phyloP scores from a whole-genome alignment of 2,888 invertebrate species.

The Bruchidius siliquastri region DNA sequence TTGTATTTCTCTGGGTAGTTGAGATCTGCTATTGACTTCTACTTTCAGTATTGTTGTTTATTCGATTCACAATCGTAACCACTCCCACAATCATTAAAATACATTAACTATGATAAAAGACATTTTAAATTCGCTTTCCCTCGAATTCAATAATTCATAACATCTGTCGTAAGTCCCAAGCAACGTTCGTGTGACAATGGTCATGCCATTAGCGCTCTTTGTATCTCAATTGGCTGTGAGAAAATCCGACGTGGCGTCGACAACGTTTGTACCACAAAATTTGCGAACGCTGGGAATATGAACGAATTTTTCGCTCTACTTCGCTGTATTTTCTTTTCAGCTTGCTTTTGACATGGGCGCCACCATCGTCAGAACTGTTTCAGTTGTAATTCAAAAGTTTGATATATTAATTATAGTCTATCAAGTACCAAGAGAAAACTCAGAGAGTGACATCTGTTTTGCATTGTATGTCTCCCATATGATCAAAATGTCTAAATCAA shows the following conservation, averaged over 20 bases:
- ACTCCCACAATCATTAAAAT: background rate
- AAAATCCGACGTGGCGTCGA: background rate
- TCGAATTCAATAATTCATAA: background rate
- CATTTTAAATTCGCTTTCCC: background rate
- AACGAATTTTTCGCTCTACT: conserved; percentile 8
- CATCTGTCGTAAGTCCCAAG: background rate
- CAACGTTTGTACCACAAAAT: background rate
- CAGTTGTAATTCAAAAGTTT: no score
- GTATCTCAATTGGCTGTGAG: background rate
- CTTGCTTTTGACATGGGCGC: background rate
- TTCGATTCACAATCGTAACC: background rate
- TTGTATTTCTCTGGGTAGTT: no score
- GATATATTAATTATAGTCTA: no score
- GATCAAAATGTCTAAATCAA: no score
- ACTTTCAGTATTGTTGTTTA: background rate
- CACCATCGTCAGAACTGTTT: no score
- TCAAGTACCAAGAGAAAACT: no score
- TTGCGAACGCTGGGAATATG: conserved; percentile 2
- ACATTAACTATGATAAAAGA: background rate
- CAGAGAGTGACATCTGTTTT: no score
- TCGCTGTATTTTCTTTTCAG: conserved; percentile 1
- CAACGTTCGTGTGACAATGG: background rate
- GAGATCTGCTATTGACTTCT: background rate
- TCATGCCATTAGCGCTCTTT: background rate
- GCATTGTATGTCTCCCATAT: no score